Evolutionary conservation across 2,797 vertebrate genomes (phyloP).

Genomic region (Rhabdomys pumilio): DNA sequence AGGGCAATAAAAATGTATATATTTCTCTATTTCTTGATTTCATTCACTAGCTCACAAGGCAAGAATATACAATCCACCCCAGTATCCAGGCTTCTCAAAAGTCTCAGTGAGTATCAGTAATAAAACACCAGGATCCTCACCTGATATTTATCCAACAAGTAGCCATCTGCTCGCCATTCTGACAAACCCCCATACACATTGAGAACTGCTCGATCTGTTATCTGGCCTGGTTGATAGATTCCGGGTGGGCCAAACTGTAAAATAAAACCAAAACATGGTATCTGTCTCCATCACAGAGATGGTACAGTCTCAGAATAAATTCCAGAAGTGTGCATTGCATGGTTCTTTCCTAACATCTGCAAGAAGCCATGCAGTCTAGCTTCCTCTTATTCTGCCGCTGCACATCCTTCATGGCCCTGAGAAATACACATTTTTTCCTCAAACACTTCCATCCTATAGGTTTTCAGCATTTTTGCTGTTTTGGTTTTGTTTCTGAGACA

Average conservation of each 20-base stretch:
- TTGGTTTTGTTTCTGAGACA: not conserved
- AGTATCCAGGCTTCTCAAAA: not conserved
- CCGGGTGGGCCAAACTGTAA: slow-evolving; percentile 88
- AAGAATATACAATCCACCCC: slow-evolving; percentile 38
- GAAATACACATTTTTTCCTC: not conserved
- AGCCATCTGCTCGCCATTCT: slow-evolving; percentile 86
- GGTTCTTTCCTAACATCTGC: not conserved
- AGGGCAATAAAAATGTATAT: not conserved
- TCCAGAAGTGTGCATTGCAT: not conserved
- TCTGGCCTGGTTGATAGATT: slow-evolving; percentile 91
- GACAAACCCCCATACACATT: slow-evolving; percentile 90
- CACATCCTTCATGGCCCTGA: not conserved
- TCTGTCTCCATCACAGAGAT: not conserved
- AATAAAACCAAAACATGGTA: slow-evolving; percentile 62
- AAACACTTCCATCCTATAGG: not conserved
- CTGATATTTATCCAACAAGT: slow-evolving; percentile 93
- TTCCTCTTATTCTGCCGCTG: not conserved
- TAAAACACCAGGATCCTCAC: slow-evolving; percentile 86
- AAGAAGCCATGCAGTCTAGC: slow-evolving; percentile 9
- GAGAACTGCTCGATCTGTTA: slow-evolving; percentile 92
- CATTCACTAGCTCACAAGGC: slow-evolving; percentile 47
- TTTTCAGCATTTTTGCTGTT: not conserved
- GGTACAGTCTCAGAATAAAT: not conserved
- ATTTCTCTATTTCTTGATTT: slow-evolving; percentile 33
- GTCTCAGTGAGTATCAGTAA: slow-evolving; percentile 29